Percentiles rank a stretch among this genome's conserved stretches.
These are phyloP conservation scores for Oligia fasciuncula DNA, from an alignment of 2,888 invertebrate genomes.

Conservation along the genomic window DNA sequence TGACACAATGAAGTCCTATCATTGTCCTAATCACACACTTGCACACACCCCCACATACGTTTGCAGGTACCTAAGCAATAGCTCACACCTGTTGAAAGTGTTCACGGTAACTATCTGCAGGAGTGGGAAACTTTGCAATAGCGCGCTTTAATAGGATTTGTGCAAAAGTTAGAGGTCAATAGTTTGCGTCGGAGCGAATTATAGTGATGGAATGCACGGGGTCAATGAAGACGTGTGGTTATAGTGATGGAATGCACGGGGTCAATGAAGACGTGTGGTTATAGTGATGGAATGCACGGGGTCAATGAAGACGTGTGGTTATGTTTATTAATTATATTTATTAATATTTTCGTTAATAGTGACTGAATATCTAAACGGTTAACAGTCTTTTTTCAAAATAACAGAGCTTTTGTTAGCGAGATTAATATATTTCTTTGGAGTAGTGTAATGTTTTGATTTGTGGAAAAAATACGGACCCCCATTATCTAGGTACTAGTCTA, in stretches of 20 bases:
- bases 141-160: constrained; percentile 33
- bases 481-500: background rate
- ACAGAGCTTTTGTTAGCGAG: background rate
- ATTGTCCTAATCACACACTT: constrained; percentile 1
- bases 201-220: background rate
- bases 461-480: background rate
- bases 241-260: background rate
- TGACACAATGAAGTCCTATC: background rate
- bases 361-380: background rate
- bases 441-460: background rate
- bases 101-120: background rate
- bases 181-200: constrained; percentile 16
- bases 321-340: background rate
- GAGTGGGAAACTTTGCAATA: constrained; percentile 41
- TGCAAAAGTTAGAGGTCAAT: constrained; percentile 46
- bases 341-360: background rate
- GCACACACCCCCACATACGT: background rate
- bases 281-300: background rate
- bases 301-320: constrained; percentile 1
- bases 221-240: constrained; percentile 5
- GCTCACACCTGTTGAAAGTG: constrained; percentile 48
- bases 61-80: background rate
- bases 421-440: background rate
- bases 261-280: constrained; percentile 5
- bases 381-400: background rate